These are phyloP conservation scores for Drosophila seguyi DNA, from an alignment of 1,140 invertebrate genomes.

Conservation along the genomic window DNA sequence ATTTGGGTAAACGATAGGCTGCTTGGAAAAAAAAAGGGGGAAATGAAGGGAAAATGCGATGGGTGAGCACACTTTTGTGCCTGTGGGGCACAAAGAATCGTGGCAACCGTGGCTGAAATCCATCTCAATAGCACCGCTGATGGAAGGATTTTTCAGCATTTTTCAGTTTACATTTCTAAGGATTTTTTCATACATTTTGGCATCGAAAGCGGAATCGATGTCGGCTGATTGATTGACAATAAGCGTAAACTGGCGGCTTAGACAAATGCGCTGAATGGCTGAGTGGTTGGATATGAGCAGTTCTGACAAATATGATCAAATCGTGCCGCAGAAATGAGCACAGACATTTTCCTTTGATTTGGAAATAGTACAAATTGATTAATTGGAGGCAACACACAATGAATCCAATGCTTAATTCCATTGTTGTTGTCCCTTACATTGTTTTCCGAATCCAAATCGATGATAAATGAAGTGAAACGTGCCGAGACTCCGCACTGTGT, in stretches of 20 bases:
- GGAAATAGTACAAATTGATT: slow-evolving; percentile 50
- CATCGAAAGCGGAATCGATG: slow-evolving; percentile 28
- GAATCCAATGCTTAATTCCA: slow-evolving; percentile 15
- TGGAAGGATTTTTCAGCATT: slow-evolving; percentile 31
- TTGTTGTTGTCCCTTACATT: slow-evolving; percentile 11
- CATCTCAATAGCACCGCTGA: slow-evolving; percentile 40
- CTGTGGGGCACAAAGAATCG: slow-evolving; percentile 24
- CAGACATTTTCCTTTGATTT: slow-evolving; percentile 42
- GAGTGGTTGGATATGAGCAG: slow-evolving; percentile 13
- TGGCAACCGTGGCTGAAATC: slow-evolving; percentile 29
- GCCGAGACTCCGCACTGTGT: slow-evolving; percentile 15
- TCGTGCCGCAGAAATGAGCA: slow-evolving; percentile 18
- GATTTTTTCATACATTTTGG: slow-evolving; percentile 8
- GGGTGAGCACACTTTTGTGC: slow-evolving; percentile 17
- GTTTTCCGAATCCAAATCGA: slow-evolving; percentile 29
- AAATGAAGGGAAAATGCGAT: slow-evolving; percentile 1
- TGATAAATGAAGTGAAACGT: slow-evolving; percentile 66
- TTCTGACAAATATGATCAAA: slow-evolving; percentile 58
- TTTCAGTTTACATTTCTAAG: slow-evolving; percentile 6
- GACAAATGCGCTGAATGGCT: slow-evolving; percentile 52
- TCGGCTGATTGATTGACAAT: slow-evolving; percentile 71
- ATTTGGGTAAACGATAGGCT: slow-evolving; percentile 52
- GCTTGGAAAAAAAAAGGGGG: not conserved
- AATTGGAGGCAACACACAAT: slow-evolving; percentile 49
- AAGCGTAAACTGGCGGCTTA: slow-evolving; percentile 61